Conservation (phyloP, 2,888 invertebrate species). For the Esperia sulphurella region DNA sequence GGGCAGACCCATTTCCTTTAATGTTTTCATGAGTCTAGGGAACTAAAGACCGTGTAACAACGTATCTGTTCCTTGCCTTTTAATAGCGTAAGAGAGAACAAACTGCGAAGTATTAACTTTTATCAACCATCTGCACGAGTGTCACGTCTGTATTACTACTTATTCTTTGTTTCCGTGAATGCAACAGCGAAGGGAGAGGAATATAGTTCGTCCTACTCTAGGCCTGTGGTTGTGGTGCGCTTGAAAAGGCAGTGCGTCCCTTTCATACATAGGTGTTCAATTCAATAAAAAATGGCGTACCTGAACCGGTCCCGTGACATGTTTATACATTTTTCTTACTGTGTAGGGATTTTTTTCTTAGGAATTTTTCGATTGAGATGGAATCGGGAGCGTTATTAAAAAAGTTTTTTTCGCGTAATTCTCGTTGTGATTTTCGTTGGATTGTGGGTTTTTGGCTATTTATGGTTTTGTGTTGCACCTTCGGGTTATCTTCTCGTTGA, state of each 20-base stretch:
- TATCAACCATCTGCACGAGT: conserved; percentile 76
- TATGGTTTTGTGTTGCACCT: conserved; percentile 31
- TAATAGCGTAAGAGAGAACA: conserved; percentile 68
- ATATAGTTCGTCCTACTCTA: conserved; percentile 37
- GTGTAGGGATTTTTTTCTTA: conserved; percentile 59
- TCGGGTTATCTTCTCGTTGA: conserved; percentile 20
- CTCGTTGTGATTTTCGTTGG: conserved; percentile 56
- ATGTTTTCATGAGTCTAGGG: conserved; percentile 69
- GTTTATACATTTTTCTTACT: conserved; percentile 76
- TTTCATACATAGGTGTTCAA: conserved; percentile 69
- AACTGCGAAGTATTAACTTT: conserved; percentile 73
- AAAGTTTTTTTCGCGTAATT: conserved; percentile 66
- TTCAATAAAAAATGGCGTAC: conserved; percentile 77
- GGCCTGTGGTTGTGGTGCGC: conserved; percentile 40
- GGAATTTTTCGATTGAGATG: conserved; percentile 72
- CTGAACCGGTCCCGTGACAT: conserved; percentile 72
- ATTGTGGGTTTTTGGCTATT: conserved; percentile 46
- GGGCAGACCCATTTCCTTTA: conserved; percentile 64
- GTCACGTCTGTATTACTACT: conserved; percentile 77
- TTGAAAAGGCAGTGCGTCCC: conserved; percentile 58
- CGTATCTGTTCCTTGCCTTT: conserved; percentile 69
- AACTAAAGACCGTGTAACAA: conserved; percentile 72
- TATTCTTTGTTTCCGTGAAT: conserved; percentile 74
- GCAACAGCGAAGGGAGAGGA: conserved; percentile 47
- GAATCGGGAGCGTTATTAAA: conserved; percentile 73